A percentile compares a stretch with the other conserved stretches of the same genome.
These are phyloP conservation scores for Pimpla rufipes DNA, from an alignment of 2,888 invertebrate species.

Conservation along the genomic window DNA sequence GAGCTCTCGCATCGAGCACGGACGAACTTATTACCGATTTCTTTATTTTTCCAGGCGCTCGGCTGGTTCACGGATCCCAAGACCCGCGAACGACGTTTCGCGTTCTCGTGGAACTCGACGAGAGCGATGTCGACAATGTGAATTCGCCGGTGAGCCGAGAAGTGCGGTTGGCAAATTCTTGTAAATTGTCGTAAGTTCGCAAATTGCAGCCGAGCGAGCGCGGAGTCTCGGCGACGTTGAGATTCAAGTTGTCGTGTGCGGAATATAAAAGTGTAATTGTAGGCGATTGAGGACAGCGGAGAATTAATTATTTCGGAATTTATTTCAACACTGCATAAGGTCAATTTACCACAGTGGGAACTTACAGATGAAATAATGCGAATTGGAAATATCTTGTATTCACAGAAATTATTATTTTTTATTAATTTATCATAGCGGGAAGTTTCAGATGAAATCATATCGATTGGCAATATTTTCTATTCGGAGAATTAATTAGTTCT, in stretches of 20 bases:
- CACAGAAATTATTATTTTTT: too few species aligned
- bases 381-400: too few species aligned
- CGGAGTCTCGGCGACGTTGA: slow-evolving; percentile 5
- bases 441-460: too few species aligned
- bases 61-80: background rate
- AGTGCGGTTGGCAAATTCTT: slow-evolving; percentile 38
- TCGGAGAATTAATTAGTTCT: too few species aligned
- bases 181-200: slow-evolving; percentile 45
- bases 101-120: background rate
- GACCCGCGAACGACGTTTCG: background rate
- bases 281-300: too few species aligned
- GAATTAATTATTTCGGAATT: too few species aligned
- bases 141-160: background rate
- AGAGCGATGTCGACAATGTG: slow-evolving; percentile 4
- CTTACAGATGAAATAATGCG: too few species aligned
- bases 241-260: background rate
- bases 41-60: slow-evolving; percentile 5
- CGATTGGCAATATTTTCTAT: too few species aligned
- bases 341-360: too few species aligned
- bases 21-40: slow-evolving; percentile 14
- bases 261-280: slow-evolving; percentile 43
- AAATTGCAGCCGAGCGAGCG: slow-evolving; percentile 25
- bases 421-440: too few species aligned
- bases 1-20: slow-evolving; percentile 19
- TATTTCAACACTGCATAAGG: too few species aligned